Evolutionary conservation across 2,113 vertebrate species (phyloP).

Genomic region (Limnothrissa miodon): DNA sequence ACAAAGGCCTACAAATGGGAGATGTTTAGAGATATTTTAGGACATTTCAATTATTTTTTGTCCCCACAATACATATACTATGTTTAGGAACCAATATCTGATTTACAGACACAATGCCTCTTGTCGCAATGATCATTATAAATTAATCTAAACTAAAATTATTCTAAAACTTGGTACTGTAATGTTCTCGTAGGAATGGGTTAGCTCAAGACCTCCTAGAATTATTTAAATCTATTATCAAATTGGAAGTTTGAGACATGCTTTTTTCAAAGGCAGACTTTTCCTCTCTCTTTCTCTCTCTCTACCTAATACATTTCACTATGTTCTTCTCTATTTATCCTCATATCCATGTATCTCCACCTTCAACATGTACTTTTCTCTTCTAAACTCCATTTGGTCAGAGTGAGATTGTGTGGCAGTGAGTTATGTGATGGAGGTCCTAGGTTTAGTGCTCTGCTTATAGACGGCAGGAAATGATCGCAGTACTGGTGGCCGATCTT

Average conservation of each 20-base stretch:
- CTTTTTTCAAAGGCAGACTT: background rate
- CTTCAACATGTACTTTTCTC: background rate
- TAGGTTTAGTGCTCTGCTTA: background rate
- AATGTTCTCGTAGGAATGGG: background rate
- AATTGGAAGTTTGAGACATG: background rate
- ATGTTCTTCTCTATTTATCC: background rate
- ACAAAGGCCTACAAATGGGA: background rate
- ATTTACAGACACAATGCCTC: constrained; percentile 11
- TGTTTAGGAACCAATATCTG: constrained; percentile 36
- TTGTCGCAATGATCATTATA: constrained; percentile 30
- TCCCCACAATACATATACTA: constrained; percentile 15
- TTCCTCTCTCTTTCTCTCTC: background rate
- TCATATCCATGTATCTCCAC: background rate
- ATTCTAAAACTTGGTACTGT: constrained; percentile 17
- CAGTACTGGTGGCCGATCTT: constrained; percentile 18
- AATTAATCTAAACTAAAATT: constrained; percentile 23
- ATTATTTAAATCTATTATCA: background rate
- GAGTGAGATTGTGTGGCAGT: background rate
- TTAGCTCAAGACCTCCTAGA: background rate
- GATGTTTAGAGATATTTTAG: background rate
- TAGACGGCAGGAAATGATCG: background rate
- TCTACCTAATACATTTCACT: background rate
- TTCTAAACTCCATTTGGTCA: background rate
- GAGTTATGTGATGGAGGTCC: background rate
- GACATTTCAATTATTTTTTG: background rate